These are phyloP conservation scores for Musca domestica DNA, from an alignment of 1,140 invertebrate species.

Conservation along the genomic window DNA sequence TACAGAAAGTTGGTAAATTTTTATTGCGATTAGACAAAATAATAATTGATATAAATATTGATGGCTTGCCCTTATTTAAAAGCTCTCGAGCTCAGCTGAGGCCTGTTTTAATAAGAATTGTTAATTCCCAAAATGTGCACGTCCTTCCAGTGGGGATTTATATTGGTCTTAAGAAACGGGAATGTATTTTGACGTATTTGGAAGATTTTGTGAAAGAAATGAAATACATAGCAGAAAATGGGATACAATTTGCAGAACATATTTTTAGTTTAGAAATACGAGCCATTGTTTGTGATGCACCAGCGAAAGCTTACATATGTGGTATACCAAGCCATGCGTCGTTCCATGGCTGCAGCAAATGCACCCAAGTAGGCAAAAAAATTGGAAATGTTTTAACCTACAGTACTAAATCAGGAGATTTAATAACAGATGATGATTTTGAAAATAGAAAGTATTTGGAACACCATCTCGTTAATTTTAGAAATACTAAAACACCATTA, in stretches of 20 bases:
- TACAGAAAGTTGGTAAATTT: not conserved
- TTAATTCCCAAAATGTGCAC: too few species aligned
- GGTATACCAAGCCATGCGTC: conserved; percentile 21
- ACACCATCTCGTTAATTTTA: conserved; percentile 24
- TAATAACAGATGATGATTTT: conserved; percentile 18
- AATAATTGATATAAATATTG: not conserved
- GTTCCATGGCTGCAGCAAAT: conserved; percentile 24
- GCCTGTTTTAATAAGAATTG: not conserved
- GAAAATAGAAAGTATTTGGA: conserved; percentile 22
- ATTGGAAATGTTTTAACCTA: conserved; percentile 26
- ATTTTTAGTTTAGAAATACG: not conserved
- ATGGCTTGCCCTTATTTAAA: not conserved
- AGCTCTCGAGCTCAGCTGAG: not conserved
- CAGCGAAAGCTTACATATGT: conserved; percentile 16
- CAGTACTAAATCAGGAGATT: not conserved
- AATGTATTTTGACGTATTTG: not conserved
- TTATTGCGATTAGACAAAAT: not conserved
- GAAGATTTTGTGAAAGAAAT: not conserved
- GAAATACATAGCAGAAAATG: not conserved
- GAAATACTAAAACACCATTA: conserved; percentile 24
- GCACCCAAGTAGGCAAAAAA: conserved; percentile 27
- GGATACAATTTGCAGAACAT: too few species aligned
- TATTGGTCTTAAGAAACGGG: not conserved
- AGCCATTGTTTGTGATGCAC: conserved; percentile 24
- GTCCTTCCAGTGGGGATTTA: not conserved